Base-by-base conservation (phyloP, 1,140 invertebrate genomes). In the Drosophila melanogaster region DNA sequence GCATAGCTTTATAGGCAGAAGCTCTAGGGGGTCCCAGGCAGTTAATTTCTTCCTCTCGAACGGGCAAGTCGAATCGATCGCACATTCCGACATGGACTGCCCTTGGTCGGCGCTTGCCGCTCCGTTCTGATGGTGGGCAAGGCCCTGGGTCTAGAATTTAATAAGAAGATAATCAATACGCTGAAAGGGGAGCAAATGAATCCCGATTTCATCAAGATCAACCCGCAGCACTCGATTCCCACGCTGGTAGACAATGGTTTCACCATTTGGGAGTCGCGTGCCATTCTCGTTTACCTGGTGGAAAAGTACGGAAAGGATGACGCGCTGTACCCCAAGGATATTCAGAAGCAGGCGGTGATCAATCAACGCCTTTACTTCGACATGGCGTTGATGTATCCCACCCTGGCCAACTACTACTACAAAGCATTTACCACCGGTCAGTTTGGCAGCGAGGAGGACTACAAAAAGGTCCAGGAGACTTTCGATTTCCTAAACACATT, bases 361-460 rank as follows among this genome's bases (percentile, higher is more conserved):
- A 93, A 95, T 72, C 93, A 94, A 66, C 90, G 93, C 6, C 79
- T 95, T 15, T 93, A 93, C 83, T 96, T 95, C 78, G 94, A 95
- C 66, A 86, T 93, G 37, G 93, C 93, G 12, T 51, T 60, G 7
- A 58, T 83, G 15, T 71, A 79, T 24, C 64, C 91, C 71, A 93
- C 95, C 11, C 92, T 94, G 15, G 61, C 37, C 7, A 55, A 56
- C 8, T 84, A 79, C 30, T 94, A 96, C 95, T 96, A 95, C 79
- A 95, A 95, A 24, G 92, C 93, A 56, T 54, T 91, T 41, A 44
- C 30, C 49, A 56, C 53, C 54, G 64, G 56, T 26, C 14, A 51
- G 35, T 3, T 11, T 6, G 40, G 35, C 5, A 37, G 59, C 19
- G 70, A 77, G 2, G 79, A 75, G 30, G 61, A 62, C 1, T 43